Conservation (phyloP, 2,113 vertebrate genomes). For the Solea senegalensis region DNA sequence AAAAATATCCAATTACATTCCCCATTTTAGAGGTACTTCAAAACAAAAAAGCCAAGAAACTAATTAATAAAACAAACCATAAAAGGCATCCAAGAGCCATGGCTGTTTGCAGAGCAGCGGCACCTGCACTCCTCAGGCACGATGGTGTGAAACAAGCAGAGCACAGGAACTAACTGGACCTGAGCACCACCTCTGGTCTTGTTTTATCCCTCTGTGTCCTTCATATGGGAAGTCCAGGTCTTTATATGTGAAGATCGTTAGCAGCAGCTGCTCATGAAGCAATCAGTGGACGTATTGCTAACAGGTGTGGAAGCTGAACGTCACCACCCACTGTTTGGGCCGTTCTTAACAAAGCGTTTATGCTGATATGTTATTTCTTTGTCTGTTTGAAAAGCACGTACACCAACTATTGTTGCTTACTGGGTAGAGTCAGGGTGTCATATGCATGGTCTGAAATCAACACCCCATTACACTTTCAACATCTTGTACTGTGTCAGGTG, state of each 20-base stretch:
- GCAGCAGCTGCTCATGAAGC: slow-evolving; percentile 43
- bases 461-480: slow-evolving; percentile 17
- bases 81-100: slow-evolving; percentile 54
- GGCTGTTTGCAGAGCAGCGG: slow-evolving; percentile 7
- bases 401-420: not conserved
- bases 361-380: no score
- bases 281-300: slow-evolving; percentile 37
- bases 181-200: not conserved
- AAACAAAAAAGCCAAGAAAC: not conserved
- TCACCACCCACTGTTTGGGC: not conserved
- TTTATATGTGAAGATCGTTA: slow-evolving; percentile 14
- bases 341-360: not conserved
- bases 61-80: slow-evolving; percentile 23
- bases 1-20: not conserved
- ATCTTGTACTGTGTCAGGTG: slow-evolving; percentile 34
- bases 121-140: slow-evolving; percentile 8
- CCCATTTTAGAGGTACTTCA: not conserved
- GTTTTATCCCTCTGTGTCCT: not conserved
- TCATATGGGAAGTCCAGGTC: slow-evolving; percentile 23
- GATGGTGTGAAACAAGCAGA: not conserved
- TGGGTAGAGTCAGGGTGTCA: not conserved
- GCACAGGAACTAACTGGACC: not conserved
- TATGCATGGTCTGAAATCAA: slow-evolving; percentile 25
- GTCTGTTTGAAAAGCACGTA: no score
- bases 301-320: slow-evolving; percentile 39